Conservation (phyloP, 2,888 invertebrate genomes). For the Achlya flavicornis region DNA sequence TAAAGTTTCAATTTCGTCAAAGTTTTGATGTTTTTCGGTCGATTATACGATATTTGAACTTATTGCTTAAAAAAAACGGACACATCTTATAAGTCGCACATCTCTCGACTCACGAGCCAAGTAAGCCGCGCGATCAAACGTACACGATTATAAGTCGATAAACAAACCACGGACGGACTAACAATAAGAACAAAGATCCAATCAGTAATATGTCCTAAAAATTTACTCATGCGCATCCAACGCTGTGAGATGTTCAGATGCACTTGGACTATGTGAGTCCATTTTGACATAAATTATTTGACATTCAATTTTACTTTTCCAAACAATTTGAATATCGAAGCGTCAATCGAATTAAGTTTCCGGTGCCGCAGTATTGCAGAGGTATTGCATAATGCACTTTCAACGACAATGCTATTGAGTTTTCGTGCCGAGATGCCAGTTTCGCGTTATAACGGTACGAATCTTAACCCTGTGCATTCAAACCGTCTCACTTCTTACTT, state of each 20-base stretch:
- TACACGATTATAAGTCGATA: neutral
- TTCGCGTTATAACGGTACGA: neutral
- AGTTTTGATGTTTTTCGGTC: neutral
- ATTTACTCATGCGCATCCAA: neutral
- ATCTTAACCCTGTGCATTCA: neutral
- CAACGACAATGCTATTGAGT: slow-evolving; percentile 33
- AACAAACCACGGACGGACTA: neutral
- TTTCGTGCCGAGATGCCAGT: slow-evolving; percentile 21
- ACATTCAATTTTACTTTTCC: neutral
- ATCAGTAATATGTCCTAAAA: neutral
- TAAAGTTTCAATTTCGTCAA: neutral
- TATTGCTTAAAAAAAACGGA: neutral
- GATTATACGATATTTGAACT: neutral
- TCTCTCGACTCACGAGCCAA: too few species aligned
- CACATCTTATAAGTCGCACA: too few species aligned
- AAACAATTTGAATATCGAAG: neutral
- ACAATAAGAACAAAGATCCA: neutral
- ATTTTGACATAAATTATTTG: neutral
- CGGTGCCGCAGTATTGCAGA: slow-evolving; percentile 12
- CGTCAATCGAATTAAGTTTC: neutral
- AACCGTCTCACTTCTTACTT: neutral
- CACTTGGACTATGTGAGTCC: neutral
- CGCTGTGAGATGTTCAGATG: neutral
- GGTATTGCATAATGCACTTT: slow-evolving; percentile 38
- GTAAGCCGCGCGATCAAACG: neutral